These are phyloP conservation scores for Drosophila mimica DNA, from an alignment of 2,888 invertebrate species.

Conservation along the genomic window DNA sequence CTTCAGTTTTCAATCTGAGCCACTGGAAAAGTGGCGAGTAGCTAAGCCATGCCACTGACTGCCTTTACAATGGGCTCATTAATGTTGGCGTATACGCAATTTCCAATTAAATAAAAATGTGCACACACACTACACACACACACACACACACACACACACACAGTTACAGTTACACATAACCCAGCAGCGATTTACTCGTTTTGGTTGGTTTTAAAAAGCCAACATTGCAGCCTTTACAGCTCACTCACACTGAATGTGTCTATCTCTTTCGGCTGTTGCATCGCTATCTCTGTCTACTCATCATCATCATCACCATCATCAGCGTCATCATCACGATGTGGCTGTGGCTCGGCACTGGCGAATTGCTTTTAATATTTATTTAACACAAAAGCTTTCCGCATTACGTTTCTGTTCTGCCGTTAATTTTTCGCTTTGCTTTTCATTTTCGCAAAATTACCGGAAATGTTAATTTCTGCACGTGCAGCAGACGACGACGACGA, in stretches of 20 bases:
- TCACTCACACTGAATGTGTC: constrained; percentile 31
- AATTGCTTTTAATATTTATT: constrained; percentile 79
- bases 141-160: constrained; percentile 6
- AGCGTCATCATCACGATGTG: constrained; percentile 43
- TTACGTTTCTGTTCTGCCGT: constrained; percentile 72
- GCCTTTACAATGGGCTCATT: constrained; percentile 72
- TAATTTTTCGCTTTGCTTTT: constrained; percentile 81
- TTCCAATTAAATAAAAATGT: constrained; percentile 77
- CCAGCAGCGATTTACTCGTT: constrained; percentile 60
- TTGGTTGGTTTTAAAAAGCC: constrained; percentile 64
- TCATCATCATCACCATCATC: constrained; percentile 42
- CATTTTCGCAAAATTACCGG: constrained; percentile 81
- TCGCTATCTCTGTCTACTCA: constrained; percentile 16
- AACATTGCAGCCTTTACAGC: constrained; percentile 51
- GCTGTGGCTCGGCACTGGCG: constrained; percentile 52
- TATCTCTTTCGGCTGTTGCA: not conserved
- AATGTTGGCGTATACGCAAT: constrained; percentile 78
- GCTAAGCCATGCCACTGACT: constrained; percentile 47
- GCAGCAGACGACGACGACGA: constrained; percentile 60
- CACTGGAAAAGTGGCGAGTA: constrained; percentile 21
- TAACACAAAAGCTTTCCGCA: constrained; percentile 79
- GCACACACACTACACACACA: constrained; percentile 17
- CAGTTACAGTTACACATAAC: constrained; percentile 14
- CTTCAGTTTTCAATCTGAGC: constrained; percentile 27
- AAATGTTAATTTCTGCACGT: constrained; percentile 81